These are phyloP conservation scores for Digitonthophagus gazella DNA, from an alignment of 2,888 invertebrate genomes.

Conservation along the genomic window DNA sequence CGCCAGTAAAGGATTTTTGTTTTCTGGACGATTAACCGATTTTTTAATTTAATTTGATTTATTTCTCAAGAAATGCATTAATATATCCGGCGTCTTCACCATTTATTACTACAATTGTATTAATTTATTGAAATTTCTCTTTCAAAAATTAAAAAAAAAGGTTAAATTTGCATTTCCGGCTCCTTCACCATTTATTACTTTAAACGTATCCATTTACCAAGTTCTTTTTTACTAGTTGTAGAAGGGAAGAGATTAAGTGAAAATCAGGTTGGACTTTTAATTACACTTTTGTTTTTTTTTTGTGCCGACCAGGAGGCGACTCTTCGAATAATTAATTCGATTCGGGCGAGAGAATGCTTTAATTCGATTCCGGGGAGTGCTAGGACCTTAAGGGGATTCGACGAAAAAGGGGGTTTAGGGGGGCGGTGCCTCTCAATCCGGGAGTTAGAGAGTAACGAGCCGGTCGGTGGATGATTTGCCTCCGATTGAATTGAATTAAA, in stretches of 20 bases:
- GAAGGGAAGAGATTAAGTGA: not conserved
- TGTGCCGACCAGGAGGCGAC: not conserved
- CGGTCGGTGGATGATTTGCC: constrained; percentile 13
- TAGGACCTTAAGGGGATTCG: not conserved
- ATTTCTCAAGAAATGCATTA: too few species aligned
- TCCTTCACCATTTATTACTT: too few species aligned
- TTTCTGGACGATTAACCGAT: too few species aligned
- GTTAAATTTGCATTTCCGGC: too few species aligned
- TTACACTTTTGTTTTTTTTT: constrained; percentile 13
- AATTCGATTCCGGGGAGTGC: constrained; percentile 10
- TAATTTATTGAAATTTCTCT: too few species aligned
- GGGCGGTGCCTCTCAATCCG: constrained; percentile 12
- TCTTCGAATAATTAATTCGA: constrained; percentile 14
- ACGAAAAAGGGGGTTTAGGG: not conserved
- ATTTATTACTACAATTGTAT: too few species aligned
- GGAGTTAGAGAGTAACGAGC: not conserved
- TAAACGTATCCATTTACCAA: too few species aligned
- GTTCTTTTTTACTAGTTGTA: too few species aligned
- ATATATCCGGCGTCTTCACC: too few species aligned
- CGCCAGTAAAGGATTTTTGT: too few species aligned
- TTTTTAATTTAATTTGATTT: too few species aligned
- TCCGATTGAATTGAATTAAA: constrained; percentile 11
- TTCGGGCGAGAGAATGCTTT: constrained; percentile 6
- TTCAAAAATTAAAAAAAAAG: too few species aligned
- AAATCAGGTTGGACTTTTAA: constrained; percentile 9